Conservation (phyloP, 2,113 vertebrate species). For the Phaethornis superciliosus region DNA sequence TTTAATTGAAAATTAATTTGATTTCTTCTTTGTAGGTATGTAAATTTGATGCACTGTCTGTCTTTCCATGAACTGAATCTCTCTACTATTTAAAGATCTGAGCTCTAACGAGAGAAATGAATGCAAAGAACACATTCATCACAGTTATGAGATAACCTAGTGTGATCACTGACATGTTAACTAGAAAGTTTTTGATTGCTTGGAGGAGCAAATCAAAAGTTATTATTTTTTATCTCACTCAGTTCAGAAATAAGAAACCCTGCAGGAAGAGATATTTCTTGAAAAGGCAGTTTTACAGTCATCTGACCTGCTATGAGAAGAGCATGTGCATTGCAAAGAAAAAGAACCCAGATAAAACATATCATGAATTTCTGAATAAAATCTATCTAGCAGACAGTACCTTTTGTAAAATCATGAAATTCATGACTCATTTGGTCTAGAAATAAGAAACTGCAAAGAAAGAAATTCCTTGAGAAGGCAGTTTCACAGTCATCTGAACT, state of each 20-base stretch:
- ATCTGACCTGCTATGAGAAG: neutral
- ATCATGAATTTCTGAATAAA: neutral
- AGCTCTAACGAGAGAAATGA: neutral
- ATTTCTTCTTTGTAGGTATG: neutral
- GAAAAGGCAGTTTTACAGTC: neutral
- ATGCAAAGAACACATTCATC: neutral
- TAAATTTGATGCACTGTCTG: neutral
- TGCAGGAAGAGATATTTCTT: neutral
- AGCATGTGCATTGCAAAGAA: neutral
- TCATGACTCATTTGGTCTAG: neutral
- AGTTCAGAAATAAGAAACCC: neutral
- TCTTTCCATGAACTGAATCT: neutral
- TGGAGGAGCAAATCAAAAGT: neutral
- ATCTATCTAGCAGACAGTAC: neutral
- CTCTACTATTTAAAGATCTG: neutral
- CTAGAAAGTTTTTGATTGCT: neutral
- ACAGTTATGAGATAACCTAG: neutral
- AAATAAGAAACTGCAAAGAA: neutral
- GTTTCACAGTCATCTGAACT: neutral
- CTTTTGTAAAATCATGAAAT: neutral
- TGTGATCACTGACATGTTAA: neutral
- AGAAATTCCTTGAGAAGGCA: neutral
- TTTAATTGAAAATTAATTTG: neutral
- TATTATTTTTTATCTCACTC: neutral
- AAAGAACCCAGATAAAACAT: neutral